Evolutionary conservation across 1,140 invertebrate genomes (phyloP), one percentile per base, ranked within the genome.

Genomic region (Caenorhabditis remanei): DNA sequence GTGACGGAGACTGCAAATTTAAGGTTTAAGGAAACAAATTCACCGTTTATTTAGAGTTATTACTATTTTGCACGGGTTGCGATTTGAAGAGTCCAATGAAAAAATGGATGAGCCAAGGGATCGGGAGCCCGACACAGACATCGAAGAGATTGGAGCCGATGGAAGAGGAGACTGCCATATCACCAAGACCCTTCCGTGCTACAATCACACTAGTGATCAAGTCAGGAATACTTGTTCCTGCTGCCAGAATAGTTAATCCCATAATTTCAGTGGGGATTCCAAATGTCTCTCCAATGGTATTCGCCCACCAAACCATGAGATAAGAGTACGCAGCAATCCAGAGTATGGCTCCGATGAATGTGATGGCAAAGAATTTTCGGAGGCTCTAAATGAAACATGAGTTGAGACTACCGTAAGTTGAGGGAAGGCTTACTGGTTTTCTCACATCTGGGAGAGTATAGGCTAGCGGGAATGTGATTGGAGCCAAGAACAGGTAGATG

Each of bases 61-160:
- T 46, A 85, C 82, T 84, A 43, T 84, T 84, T 58, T 84, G 82
- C 19, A 55, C 46, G 43, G 53, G 58, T 41, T 84, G 32, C 11
- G 32, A 61, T 53, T 67, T 85, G 85, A 91, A 55, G 14, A 87
- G 41, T 50, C 89, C 88, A 89, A 92, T 88, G 5, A 97, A 93
- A 87, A 96, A 95, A 94, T 96, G 97, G 85, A 99, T 93, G 89
- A 99, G 94, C 97, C 97, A 99, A 89, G 97, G 97, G 90, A 98
- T 95, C 92, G 97, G 97, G 94, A 99, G 95, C 93, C 97, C 98
- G 94, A 88, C 84, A 91, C 99, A 96, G 91, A 99, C 96, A 94
- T 99, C 98, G 93, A 99, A 99, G 92, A 99, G 97, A 94, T 99
- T 99, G 93, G 96, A 98, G 90, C 98, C 98, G 89, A 99, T 96